These are phyloP conservation scores for Anolis apletophallus DNA, from an alignment of 2,797 vertebrate species.

Conservation along the genomic window DNA sequence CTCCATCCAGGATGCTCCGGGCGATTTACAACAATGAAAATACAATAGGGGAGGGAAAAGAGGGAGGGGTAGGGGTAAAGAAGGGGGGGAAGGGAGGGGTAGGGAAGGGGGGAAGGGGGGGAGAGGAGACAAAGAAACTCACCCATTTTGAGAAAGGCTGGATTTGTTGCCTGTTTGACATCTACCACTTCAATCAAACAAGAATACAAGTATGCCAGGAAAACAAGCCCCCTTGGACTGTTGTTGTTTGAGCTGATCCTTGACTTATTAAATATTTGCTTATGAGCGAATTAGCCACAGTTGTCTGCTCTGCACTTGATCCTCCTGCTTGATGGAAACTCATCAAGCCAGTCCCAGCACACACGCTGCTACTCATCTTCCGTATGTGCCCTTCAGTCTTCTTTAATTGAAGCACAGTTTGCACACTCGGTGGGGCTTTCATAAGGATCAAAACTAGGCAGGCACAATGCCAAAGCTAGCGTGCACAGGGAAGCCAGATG, in stretches of 20 bases:
- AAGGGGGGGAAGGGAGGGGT: too few relatives aligned
- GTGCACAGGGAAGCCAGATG: slow-evolving; percentile 53
- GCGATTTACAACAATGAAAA: too few relatives aligned
- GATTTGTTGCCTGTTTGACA: not conserved
- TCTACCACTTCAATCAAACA: slow-evolving; percentile 1
- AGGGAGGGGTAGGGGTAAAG: too few relatives aligned
- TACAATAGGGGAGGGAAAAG: too few relatives aligned
- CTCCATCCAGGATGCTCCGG: too few relatives aligned
- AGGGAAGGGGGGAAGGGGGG: too few relatives aligned
- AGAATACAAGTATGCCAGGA: not conserved
- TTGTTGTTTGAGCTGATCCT: slow-evolving; percentile 35
- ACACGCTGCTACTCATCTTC: slow-evolving; percentile 58
- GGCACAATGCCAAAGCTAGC: slow-evolving; percentile 57
- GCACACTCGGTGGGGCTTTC: slow-evolving; percentile 55
- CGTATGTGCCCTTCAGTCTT: slow-evolving; percentile 56
- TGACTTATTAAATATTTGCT: slow-evolving; percentile 60
- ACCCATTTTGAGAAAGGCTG: not conserved
- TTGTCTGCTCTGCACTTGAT: slow-evolving; percentile 55
- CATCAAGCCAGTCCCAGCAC: slow-evolving; percentile 47
- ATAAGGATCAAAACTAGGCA: slow-evolving; percentile 55
- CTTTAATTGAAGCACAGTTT: slow-evolving; percentile 72
- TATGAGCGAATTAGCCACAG: slow-evolving; percentile 57
- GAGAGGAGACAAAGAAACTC: not conserved
- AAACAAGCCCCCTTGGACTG: not conserved
- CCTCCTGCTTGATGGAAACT: slow-evolving; percentile 49